Evolutionary conservation across 2,888 invertebrate genomes (phyloP).

Genomic region (Oxystoma pomonae): DNA sequence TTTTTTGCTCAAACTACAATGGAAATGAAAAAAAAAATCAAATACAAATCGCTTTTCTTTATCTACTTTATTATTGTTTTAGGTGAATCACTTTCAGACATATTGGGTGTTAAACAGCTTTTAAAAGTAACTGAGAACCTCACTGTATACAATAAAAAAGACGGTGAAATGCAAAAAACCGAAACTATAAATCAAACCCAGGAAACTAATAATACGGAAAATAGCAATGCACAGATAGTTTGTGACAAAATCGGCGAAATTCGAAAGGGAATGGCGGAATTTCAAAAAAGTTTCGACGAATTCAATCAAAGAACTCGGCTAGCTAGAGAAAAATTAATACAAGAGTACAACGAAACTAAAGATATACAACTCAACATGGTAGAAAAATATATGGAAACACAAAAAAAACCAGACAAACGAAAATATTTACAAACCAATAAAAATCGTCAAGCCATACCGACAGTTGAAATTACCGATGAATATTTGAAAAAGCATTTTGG

Average conservation of each 20-base stretch:
- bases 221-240: conserved; percentile 26
- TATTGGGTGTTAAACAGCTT: too few species aligned
- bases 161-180: conserved; percentile 3
- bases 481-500: conserved; percentile 27
- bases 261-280: conserved; percentile 29
- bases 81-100: too few species aligned
- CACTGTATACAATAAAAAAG: too few species aligned
- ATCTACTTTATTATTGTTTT: too few species aligned
- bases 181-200: conserved; percentile 3
- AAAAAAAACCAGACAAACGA: conserved; percentile 13
- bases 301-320: conserved; percentile 29
- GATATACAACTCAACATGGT: conserved; percentile 31
- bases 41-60: too few species aligned
- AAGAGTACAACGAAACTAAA: conserved; percentile 37
- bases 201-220: conserved; percentile 14
- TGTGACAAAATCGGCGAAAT: conserved; percentile 34
- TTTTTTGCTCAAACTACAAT: background rate
- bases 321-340: conserved; percentile 30
- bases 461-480: conserved; percentile 21
- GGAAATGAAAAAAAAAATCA: too few species aligned
- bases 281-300: conserved; percentile 31
- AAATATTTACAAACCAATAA: conserved; percentile 7
- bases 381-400: conserved; percentile 25
- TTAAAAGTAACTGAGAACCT: too few species aligned
- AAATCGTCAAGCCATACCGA: conserved; percentile 13